Base-by-base conservation (phyloP, 2,113 vertebrate genomes). In the Bujurquina vittata region DNA sequence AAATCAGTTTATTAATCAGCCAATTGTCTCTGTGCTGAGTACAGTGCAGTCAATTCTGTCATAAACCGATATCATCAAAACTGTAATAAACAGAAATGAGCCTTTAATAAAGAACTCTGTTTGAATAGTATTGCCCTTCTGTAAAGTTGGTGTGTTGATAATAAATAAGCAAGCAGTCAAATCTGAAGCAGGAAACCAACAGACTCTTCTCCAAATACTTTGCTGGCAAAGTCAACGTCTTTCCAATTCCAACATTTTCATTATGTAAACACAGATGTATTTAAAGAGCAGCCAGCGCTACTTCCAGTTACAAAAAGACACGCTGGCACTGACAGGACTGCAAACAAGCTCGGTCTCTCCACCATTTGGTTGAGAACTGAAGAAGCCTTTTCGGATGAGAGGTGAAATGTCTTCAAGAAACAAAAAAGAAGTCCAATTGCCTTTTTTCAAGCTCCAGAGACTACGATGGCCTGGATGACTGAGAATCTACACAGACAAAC, bases 41-140 rank as follows among this genome's bases (percentile, higher is more conserved):
- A 23, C 5, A 29, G 11, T 29, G 9, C 8, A 1, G 40, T 69
- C 65, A 69, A 10, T 29, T 69, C 43, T 49, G 15, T 10, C 6
- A 18, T 49, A 49, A 14, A 49, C 46, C 4, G 4, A 14, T 18
- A 40, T 46, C 15, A 2, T 29, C 3, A 52, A 52, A 69, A 29
- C 43, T 7, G 49, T 20, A 69, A 69, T 52, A 52, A 3, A 69
- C 0, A 69, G 63, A 49, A 49, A 69, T 0, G 40, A 49, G 14
- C 2, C 1, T 18, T 8, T 72, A 72, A 72, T 72, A 72, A 52
- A 11, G 63, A 69, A 49, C 40, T 49, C 10, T 31, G 4, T 9
- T 10, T 55, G n/a, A 52, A 52, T 6, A 7, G 5, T 0, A n/a
- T 31, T 0, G 0, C 18, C 9, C 5, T 12, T 69, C 0, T 1